A percentile compares a stretch with the other conserved stretches of the same genome.
Evolutionary conservation across 2,888 invertebrate genomes (phyloP).

Genomic region (Teinopalpus imperialis): DNA sequence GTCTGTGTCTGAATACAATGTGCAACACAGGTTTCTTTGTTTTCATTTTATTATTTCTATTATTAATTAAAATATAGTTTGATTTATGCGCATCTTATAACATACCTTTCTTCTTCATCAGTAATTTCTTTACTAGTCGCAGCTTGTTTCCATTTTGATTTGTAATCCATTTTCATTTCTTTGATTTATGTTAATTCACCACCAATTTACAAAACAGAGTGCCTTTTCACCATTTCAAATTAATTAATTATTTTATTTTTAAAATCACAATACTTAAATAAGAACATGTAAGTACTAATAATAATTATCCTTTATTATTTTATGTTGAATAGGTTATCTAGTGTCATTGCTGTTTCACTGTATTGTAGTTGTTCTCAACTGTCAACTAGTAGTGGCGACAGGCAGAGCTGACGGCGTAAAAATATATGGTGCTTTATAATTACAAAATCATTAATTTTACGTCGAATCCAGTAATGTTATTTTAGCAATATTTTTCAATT

Average conservation of each 20-base stretch:
- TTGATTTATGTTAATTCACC: slow-evolving; percentile 10
- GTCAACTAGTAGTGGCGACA: too few relatives aligned
- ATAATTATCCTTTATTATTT: not conserved
- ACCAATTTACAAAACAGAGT: not conserved
- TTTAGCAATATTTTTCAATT: too few relatives aligned
- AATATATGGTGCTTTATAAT: too few relatives aligned
- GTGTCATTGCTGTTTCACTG: slow-evolving; percentile 16
- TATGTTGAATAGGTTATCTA: slow-evolving; percentile 17
- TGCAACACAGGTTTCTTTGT: slow-evolving; percentile 20
- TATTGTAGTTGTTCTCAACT: too few relatives aligned
- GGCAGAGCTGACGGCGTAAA: too few relatives aligned
- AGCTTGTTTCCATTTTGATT: slow-evolving; percentile 46
- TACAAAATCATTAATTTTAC: too few relatives aligned
- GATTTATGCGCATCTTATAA: slow-evolving; percentile 13
- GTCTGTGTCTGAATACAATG: slow-evolving; percentile 13
- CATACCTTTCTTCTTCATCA: slow-evolving; percentile 68
- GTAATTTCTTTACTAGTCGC: slow-evolving; percentile 52
- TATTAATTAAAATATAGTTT: not conserved
- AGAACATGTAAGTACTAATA: not conserved
- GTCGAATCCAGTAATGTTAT: too few relatives aligned
- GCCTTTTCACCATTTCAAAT: not conserved
- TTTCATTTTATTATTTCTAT: slow-evolving; percentile 3
- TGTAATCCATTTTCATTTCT: slow-evolving; percentile 59
- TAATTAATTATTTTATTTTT: not conserved
- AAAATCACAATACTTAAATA: slow-evolving; percentile 14